Base-by-base conservation (phyloP, 35 echinoderm and acorn worm species). In the Eucidaris tribuloides region DNA sequence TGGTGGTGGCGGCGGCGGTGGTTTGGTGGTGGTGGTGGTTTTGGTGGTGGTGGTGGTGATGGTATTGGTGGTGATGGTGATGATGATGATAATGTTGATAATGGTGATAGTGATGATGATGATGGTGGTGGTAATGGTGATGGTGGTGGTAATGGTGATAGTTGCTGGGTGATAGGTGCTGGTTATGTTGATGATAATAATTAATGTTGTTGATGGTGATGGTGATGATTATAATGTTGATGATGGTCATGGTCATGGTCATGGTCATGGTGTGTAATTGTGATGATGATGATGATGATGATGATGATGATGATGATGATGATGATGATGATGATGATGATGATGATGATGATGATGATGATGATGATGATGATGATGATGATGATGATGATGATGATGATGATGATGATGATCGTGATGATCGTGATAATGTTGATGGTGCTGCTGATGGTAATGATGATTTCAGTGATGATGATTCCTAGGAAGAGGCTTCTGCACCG, bases 331-430 rank as follows among this genome's bases (percentile, higher is more conserved):
- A 76, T 76, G 38, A 43, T 41, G 70, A 76, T 76, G 70, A 43
- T 41, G 70, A 76, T 76, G 70, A 76, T 41, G 70, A 76, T 43
- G 31, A 43, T 0, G 70, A 76, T 76, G 38, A 76, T 3, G 19
- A 19, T 76, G 70, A 62, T 62, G 59, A 62, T 55, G 0, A 65
- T 65, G 62, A 40, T 79, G 77, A 30, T 79, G 46, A 22, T 79
- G 77, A 57, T 79, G 77, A 56, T 79, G 46, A 54, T 79, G 77
- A 55, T 79, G 77, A 0, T 0, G 66, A 72, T 72, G 66, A 39
- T 9, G 66, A 72, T 72, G 35, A 55, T 54, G 42, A 79, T 46
- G 77, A 79, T 79, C 42, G n/a, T 79, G 77, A 54, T 79, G 77
- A 79, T 55, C 24, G 43, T 79, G 77, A 49, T 79, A 46, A 56